These are phyloP conservation scores for Caradrina clavipalpis DNA, from an alignment of 2,888 invertebrate species.

Conservation along the genomic window DNA sequence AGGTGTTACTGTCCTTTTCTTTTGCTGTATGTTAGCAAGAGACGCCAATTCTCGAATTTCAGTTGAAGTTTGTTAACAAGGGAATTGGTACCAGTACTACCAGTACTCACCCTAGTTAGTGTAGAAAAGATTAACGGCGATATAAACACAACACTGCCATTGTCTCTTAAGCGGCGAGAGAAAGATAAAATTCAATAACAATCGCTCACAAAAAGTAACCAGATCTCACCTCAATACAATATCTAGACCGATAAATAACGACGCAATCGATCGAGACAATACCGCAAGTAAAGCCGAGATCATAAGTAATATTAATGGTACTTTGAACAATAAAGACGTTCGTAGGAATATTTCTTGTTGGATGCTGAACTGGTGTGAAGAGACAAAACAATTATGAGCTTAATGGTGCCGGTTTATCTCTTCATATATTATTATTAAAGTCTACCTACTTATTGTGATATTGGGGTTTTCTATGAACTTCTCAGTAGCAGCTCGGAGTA, in stretches of 20 bases:
- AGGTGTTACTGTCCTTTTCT: too few species aligned
- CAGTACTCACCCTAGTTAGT: not conserved
- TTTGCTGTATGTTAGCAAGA: too few species aligned
- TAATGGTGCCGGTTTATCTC: not conserved
- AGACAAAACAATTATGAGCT: not conserved
- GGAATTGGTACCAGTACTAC: too few species aligned
- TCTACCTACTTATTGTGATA: too few species aligned
- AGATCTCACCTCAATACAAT: constrained; percentile 50
- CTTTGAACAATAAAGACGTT: constrained; percentile 25
- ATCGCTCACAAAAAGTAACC: constrained; percentile 53
- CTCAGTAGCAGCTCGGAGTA: too few species aligned
- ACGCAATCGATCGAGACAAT: constrained; percentile 38
- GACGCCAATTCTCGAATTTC: too few species aligned
- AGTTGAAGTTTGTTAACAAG: too few species aligned
- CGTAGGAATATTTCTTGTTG: constrained; percentile 17
- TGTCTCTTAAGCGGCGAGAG: constrained; percentile 38
- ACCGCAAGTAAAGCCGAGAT: constrained; percentile 31
- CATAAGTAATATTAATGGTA: constrained; percentile 32
- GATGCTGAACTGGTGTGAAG: not conserved
- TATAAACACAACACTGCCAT: constrained; percentile 21
- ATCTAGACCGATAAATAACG: constrained; percentile 38
- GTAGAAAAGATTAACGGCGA: not conserved
- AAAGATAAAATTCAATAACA: constrained; percentile 50
- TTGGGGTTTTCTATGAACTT: too few species aligned
- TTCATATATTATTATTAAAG: not conserved